Percentiles rank a stretch among this genome's conserved stretches.
These are phyloP conservation scores for Turritopsis dohrnii DNA, from an alignment of 30 jellyfish, hydroid and myxozoan species.

Conservation along the genomic window DNA sequence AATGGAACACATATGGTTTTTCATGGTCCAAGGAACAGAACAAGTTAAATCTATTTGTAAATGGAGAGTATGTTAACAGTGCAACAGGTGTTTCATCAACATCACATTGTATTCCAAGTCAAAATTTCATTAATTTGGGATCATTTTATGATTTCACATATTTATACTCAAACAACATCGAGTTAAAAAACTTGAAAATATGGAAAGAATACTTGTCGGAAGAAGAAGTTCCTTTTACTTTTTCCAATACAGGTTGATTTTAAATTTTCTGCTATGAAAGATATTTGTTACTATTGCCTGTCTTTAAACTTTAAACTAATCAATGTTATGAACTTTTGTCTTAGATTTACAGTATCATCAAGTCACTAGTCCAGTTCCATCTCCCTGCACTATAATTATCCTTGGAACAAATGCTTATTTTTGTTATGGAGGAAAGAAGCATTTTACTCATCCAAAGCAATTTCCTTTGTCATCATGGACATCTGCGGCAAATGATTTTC, in stretches of 20 bases:
- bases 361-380: neutral
- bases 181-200: neutral
- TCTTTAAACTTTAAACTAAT: too few relatives aligned
- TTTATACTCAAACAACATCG: neutral
- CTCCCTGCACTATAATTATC: neutral
- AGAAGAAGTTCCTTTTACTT: neutral
- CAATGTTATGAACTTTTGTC: neutral
- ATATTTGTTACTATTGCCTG: too few relatives aligned
- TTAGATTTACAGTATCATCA: neutral
- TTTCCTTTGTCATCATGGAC: neutral
- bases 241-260: neutral
- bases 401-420: neutral
- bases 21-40: neutral
- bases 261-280: neutral
- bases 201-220: neutral
- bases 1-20: neutral
- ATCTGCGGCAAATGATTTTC: neutral
- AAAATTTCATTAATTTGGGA: neutral
- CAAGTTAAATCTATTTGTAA: neutral
- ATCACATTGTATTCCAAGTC: neutral
- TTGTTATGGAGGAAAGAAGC: neutral
- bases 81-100: neutral
- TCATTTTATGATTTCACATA: neutral
- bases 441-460: neutral
- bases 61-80: neutral